A percentile compares a stretch with the other conserved stretches of the same genome.
These are phyloP conservation scores for Alethe castanea DNA, from an alignment of 2,113 vertebrate genomes.

Conservation along the genomic window DNA sequence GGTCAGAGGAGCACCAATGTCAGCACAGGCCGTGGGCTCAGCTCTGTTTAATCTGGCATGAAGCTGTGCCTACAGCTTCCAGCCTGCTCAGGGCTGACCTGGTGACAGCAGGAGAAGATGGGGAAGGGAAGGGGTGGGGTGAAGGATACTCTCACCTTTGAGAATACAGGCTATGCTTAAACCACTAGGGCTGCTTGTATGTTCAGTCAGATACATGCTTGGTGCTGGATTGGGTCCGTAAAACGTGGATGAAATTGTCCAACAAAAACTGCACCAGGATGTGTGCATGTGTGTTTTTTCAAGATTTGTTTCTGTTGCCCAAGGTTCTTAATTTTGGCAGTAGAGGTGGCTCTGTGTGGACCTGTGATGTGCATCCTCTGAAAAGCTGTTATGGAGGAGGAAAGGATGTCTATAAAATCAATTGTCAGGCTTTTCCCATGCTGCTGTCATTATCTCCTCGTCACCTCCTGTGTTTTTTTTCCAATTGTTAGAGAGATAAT, in stretches of 20 bases:
- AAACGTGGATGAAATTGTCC: not conserved
- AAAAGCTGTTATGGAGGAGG: not conserved
- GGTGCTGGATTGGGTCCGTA: not conserved
- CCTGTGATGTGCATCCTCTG: not conserved
- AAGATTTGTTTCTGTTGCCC: not conserved
- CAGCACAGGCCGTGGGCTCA: not conserved
- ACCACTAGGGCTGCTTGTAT: not conserved
- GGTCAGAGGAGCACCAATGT: not conserved
- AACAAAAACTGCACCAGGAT: not conserved
- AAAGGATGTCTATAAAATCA: not conserved
- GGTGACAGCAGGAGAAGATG: not conserved
- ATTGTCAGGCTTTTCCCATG: not conserved
- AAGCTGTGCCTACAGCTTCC: not conserved
- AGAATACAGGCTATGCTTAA: not conserved
- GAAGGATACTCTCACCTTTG: not conserved
- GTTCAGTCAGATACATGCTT: not conserved
- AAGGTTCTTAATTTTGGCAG: not conserved
- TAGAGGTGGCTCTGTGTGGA: not conserved
- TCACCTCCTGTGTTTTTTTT: not conserved
- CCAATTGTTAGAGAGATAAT: not conserved
- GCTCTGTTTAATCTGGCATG: not conserved
- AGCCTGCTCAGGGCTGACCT: not conserved
- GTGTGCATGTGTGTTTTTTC: rapidly evolving
- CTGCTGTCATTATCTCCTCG: not conserved
- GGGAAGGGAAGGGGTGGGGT: not conserved